A percentile compares a stretch with the other conserved stretches of the same genome.
Conservation (phyloP, 2,113 vertebrate genomes). For the Sterrhoptilus dennistouni region DNA sequence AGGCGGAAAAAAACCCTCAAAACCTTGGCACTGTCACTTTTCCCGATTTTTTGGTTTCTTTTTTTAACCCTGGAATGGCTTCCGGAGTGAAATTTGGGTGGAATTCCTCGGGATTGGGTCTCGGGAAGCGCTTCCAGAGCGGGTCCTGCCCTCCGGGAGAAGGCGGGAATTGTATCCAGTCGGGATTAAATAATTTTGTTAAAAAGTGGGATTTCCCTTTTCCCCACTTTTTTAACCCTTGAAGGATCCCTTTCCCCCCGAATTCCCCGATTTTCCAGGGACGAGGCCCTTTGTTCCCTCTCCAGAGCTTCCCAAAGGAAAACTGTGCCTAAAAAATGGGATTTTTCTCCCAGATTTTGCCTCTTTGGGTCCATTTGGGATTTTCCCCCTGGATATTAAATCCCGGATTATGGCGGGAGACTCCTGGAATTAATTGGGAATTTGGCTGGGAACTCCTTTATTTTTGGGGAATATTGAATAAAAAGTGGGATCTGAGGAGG, state of each 20-base stretch:
- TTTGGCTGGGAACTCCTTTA: not conserved
- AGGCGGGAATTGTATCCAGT: not conserved
- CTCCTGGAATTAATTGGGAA: not conserved
- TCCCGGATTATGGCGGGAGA: fast-evolving
- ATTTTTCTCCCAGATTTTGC: not conserved
- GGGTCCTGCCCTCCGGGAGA: not conserved
- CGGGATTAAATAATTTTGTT: not conserved
- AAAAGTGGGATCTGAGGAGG: not conserved
- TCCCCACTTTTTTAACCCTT: not conserved
- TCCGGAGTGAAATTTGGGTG: not conserved
- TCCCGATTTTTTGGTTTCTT: not conserved
- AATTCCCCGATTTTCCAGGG: not conserved
- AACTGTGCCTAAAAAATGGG: fast-evolving
- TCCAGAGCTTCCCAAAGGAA: not conserved
- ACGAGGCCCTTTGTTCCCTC: not conserved
- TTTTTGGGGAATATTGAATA: not conserved
- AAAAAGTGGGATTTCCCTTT: not conserved
- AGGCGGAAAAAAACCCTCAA: not conserved
- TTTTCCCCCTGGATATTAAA: not conserved
- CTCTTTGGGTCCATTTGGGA: not conserved
- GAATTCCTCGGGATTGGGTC: not conserved
- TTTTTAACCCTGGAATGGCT: not conserved
- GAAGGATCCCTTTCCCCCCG: not conserved
- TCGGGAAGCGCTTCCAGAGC: not conserved
- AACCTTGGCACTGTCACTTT: not conserved